A percentile compares a stretch with the other conserved stretches of the same genome.
Evolutionary conservation across 2,888 invertebrate species (phyloP).

Genomic region (Ligdia adustata): DNA sequence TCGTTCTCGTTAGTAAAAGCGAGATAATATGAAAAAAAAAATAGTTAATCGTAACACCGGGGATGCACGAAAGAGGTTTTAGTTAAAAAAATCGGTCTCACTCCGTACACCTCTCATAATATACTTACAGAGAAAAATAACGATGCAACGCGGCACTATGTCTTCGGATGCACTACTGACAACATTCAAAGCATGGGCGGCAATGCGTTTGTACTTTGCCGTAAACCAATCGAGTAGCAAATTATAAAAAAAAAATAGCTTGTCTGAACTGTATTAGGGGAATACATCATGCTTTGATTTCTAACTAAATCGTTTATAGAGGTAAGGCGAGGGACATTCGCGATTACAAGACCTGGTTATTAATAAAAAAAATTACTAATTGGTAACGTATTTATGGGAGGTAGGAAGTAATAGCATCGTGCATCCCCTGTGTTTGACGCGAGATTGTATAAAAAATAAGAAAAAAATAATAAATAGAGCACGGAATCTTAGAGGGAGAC

Average conservation of each 20-base stretch:
- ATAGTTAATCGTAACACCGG: conserved; percentile 67
- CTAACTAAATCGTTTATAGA: conserved; percentile 37
- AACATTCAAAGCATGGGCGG: conserved; percentile 75
- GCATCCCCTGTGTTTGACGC: conserved; percentile 82
- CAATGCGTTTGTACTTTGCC: conserved; percentile 55
- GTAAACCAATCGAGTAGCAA: conserved; percentile 53
- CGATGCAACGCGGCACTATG: conserved; percentile 44
- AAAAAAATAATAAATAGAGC: conserved; percentile 61
- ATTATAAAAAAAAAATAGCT: conserved; percentile 53
- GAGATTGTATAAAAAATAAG: conserved; percentile 63
- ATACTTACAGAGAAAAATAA: conserved; percentile 44
- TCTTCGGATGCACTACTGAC: conserved; percentile 65
- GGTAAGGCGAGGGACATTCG: conserved; percentile 33
- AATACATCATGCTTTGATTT: conserved; percentile 71
- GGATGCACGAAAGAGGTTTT: conserved; percentile 75
- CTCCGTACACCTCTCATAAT: conserved; percentile 70
- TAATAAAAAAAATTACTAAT: conserved; percentile 35
- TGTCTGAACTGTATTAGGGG: conserved; percentile 55
- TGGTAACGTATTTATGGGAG: conserved; percentile 58
- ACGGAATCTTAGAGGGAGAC: conserved; percentile 81
- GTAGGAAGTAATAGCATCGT: conserved; percentile 79
- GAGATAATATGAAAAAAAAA: conserved; percentile 70
- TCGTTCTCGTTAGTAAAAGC: conserved; percentile 77
- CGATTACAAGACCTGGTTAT: conserved; percentile 41
- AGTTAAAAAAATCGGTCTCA: conserved; percentile 34